These are phyloP conservation scores for Shinisaurus crocodilurus DNA, from an alignment of 2,113 vertebrate genomes.

Conservation along the genomic window DNA sequence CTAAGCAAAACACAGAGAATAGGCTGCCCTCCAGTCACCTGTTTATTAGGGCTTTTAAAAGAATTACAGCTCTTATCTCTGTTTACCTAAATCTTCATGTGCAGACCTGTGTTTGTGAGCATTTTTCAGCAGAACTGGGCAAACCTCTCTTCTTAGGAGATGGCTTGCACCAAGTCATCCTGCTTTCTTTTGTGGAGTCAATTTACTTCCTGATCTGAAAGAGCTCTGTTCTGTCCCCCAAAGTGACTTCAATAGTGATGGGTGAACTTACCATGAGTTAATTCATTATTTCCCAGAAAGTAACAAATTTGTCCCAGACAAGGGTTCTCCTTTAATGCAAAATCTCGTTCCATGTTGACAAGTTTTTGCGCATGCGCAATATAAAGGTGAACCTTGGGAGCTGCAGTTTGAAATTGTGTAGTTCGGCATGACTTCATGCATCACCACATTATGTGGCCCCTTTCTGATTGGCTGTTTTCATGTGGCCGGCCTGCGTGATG, in stretches of 20 bases:
- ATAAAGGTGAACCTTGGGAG: too few species aligned
- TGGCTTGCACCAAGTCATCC: background rate
- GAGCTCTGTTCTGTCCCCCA: background rate
- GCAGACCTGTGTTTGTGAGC: background rate
- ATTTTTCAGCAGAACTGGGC: background rate
- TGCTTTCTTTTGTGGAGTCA: background rate
- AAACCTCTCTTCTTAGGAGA: background rate
- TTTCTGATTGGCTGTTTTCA: too few species aligned
- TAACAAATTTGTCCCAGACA: too few species aligned
- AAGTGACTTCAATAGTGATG: background rate
- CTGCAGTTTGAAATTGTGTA: too few species aligned
- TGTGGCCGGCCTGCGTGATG: too few species aligned
- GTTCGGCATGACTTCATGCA: too few species aligned
- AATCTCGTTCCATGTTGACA: too few species aligned
- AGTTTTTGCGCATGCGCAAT: too few species aligned
- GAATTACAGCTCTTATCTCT: background rate
- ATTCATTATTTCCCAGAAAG: too few species aligned
- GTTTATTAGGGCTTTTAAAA: conserved; percentile 10
- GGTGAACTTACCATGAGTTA: too few species aligned
- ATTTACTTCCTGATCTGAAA: background rate
- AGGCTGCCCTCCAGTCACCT: conserved; percentile 37
- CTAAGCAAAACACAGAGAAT: conserved; percentile 61
- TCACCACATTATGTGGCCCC: too few species aligned
- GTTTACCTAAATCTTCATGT: background rate
- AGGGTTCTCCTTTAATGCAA: too few species aligned